These are phyloP conservation scores for Leptocoma aspasia DNA, from an alignment of 2,113 vertebrate genomes.

Conservation along the genomic window DNA sequence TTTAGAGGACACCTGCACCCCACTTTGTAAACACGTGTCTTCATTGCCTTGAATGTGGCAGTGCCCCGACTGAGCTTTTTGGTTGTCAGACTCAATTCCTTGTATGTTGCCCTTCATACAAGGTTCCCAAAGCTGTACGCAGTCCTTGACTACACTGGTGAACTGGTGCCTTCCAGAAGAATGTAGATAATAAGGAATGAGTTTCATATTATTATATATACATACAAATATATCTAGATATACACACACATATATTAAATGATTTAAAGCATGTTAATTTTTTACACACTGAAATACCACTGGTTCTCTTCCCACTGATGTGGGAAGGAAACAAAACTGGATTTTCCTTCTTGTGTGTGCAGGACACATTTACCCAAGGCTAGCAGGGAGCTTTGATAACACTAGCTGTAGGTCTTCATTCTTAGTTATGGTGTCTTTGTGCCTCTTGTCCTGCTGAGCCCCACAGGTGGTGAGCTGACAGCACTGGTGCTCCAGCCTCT, in stretches of 20 bases:
- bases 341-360: background rate
- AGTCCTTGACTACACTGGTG: background rate
- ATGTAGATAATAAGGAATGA: background rate
- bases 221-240: too few species aligned
- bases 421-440: background rate
- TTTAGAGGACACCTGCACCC: background rate
- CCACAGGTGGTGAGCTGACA: rapidly evolving
- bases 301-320: background rate
- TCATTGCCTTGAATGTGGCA: background rate
- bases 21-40: rapidly evolving
- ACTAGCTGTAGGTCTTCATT: background rate
- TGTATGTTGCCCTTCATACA: background rate
- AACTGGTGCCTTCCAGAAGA: background rate
- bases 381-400: background rate
- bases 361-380: background rate
- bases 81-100: background rate
- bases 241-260: too few species aligned
- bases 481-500: background rate
- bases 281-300: background rate
- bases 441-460: background rate
- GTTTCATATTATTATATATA: background rate
- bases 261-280: background rate
- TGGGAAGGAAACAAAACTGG: background rate
- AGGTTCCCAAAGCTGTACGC: background rate
- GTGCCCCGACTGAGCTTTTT: background rate